Percentiles rank a stretch among this genome's conserved stretches.
Conservation (phyloP, 2,888 invertebrate genomes). For the Phorcus lineatus region DNA sequence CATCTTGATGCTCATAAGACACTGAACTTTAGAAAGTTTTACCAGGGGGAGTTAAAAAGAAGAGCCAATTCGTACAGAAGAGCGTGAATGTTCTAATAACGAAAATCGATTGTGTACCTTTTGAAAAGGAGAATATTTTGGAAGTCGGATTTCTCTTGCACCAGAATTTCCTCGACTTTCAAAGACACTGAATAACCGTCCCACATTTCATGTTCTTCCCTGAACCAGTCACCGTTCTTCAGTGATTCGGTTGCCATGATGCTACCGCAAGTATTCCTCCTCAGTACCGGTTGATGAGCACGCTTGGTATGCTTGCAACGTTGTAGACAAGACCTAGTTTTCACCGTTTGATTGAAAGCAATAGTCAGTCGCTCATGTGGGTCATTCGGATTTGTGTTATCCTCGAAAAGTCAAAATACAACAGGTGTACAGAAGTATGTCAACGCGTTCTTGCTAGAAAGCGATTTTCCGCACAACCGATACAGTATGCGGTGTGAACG, state of each 20-base stretch:
- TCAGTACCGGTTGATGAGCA: background rate
- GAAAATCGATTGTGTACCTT: conserved; percentile 55
- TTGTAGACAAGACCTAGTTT: too few species aligned
- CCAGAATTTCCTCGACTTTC: conserved; percentile 71
- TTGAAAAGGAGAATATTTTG: conserved; percentile 73
- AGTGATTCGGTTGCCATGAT: conserved; percentile 42
- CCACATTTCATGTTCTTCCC: conserved; percentile 83
- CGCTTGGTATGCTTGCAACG: background rate
- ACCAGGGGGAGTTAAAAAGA: background rate
- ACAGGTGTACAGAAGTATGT: too few species aligned
- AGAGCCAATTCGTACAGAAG: background rate
- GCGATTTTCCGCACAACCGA: too few species aligned
- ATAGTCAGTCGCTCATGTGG: too few species aligned
- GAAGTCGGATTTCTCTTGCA: conserved; percentile 69
- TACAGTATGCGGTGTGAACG: too few species aligned
- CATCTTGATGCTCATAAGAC: too few species aligned
- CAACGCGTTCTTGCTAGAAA: too few species aligned
- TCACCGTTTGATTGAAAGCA: too few species aligned
- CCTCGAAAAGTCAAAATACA: too few species aligned
- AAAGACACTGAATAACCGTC: conserved; percentile 70
- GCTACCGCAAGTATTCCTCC: background rate
- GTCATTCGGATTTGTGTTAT: too few species aligned
- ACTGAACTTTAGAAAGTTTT: too few species aligned
- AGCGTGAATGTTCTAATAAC: background rate
- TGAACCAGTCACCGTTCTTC: conserved; percentile 90